phyloP scores from a whole-genome alignment of 2,888 invertebrate species.

The Lutraria lutraria region DNA sequence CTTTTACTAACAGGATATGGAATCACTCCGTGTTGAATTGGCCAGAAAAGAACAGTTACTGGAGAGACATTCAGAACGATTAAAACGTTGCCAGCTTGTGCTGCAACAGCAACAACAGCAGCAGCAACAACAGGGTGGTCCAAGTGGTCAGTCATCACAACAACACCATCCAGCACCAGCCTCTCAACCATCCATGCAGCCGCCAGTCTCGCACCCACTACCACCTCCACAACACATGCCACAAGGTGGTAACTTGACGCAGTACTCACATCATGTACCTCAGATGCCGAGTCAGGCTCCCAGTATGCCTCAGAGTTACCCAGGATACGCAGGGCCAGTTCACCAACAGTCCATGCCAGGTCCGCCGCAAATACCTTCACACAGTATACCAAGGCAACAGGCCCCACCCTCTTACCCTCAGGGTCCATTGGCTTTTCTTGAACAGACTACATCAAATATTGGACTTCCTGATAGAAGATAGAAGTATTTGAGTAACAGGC shows the following conservation, averaged over 20 bases:
- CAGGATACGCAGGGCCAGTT: conserved; percentile 60
- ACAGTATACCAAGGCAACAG: conserved; percentile 53
- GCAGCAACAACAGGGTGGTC: conserved; percentile 61
- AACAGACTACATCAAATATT: conserved; percentile 96
- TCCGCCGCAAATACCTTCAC: conserved; percentile 52
- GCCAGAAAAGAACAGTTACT: conserved; percentile 95
- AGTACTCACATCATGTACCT: conserved; percentile 67
- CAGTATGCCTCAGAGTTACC: conserved; percentile 54
- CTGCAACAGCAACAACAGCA: conserved; percentile 85
- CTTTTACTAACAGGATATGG: conserved; percentile 91
- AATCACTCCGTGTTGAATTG: conserved; percentile 94
- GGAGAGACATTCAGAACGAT: conserved; percentile 95
- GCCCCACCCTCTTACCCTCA: conserved; percentile 87
- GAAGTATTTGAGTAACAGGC: conserved; percentile 11
- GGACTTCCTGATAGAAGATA: conserved; percentile 92
- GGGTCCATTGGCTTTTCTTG: conserved; percentile 94
- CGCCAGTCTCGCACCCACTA: conserved; percentile 53
- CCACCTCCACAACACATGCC: conserved; percentile 49
- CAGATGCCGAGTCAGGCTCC: conserved; percentile 51
- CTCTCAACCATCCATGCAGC: conserved; percentile 47
- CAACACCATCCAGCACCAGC: conserved; percentile 50
- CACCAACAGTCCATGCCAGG: conserved; percentile 71
- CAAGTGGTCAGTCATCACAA: conserved; percentile 56
- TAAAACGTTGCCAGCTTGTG: conserved; percentile 95
- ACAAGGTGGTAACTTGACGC: conserved; percentile 56